Percentiles rank a stretch among this genome's conserved stretches.
Conservation (phyloP, 35 echinoderm and acorn worm species). For the Heliocidaris erythrogramma region DNA sequence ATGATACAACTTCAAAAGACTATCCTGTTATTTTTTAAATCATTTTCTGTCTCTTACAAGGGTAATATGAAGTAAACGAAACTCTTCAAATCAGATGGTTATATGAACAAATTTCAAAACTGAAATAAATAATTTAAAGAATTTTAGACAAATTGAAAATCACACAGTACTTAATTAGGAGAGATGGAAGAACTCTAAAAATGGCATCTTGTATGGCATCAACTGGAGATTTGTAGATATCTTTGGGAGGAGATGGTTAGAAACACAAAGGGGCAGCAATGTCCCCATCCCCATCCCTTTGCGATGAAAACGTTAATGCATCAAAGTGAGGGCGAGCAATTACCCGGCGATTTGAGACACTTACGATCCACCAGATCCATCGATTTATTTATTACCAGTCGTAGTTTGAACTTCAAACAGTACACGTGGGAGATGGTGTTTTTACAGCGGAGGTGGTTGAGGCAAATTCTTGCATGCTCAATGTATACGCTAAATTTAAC, state of each 20-base stretch:
- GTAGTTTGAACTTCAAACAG: constrained; percentile 29
- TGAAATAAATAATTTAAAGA: no score
- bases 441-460: not conserved
- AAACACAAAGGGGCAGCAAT: not conserved
- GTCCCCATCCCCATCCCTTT: not conserved
- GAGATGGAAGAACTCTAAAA: no score
- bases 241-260: not conserved
- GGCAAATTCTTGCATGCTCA: not conserved
- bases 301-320: not conserved
- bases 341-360: constrained; percentile 44
- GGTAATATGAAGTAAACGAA: no score
- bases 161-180: no score
- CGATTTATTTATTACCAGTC: constrained; percentile 39
- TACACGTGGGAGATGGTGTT: not conserved
- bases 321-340: constrained; percentile 9
- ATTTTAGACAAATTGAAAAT: no score
- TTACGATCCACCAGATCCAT: constrained; percentile 3
- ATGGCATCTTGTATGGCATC: not conserved
- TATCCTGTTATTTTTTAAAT: no score
- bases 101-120: no score
- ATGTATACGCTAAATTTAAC: not conserved
- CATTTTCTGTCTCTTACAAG: no score
- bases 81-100: no score
- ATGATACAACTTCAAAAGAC: not conserved
- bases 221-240: not conserved